phyloP scores from a whole-genome alignment of 1,140 invertebrate genomes.

The Araneus ventricosus region DNA sequence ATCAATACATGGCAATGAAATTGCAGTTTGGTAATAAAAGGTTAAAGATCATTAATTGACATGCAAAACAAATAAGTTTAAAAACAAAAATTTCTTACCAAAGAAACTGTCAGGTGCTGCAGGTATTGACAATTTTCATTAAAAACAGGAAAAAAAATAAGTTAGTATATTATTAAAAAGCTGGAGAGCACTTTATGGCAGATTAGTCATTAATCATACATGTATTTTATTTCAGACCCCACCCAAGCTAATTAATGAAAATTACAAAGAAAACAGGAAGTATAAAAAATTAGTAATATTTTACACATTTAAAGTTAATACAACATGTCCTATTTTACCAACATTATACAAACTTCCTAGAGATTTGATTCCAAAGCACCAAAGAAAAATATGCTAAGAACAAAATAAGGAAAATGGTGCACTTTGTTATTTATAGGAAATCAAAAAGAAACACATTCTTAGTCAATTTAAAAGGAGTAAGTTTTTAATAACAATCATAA shows the following conservation, averaged over 20 bases:
- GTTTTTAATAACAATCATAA: too few species aligned
- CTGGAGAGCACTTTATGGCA: neutral
- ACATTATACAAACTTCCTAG: too few species aligned
- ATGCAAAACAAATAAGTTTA: neutral
- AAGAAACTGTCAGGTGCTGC: constrained; percentile 99
- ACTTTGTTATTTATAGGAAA: too few species aligned
- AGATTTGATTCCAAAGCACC: too few species aligned
- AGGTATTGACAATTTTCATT: constrained; percentile 49
- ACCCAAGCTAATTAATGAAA: neutral
- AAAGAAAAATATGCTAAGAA: too few species aligned
- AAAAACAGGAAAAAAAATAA: constrained; percentile 48
- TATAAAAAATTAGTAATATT: constrained; percentile 10
- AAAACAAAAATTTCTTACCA: constrained; percentile 88
- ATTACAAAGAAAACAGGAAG: neutral
- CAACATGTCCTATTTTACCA: too few species aligned
- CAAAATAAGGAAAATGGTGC: too few species aligned
- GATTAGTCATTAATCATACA: constrained; percentile 36
- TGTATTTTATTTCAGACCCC: neutral
- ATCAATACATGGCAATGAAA: too few species aligned
- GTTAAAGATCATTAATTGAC: too few species aligned
- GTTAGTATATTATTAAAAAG: constrained; percentile 54
- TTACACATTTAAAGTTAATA: neutral
- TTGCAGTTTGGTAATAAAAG: too few species aligned
- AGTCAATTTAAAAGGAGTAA: too few species aligned
- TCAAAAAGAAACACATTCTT: too few species aligned